These are phyloP conservation scores for Lateolabrax maculatus DNA, from an alignment of 2,797 vertebrate genomes.

Conservation along the genomic window DNA sequence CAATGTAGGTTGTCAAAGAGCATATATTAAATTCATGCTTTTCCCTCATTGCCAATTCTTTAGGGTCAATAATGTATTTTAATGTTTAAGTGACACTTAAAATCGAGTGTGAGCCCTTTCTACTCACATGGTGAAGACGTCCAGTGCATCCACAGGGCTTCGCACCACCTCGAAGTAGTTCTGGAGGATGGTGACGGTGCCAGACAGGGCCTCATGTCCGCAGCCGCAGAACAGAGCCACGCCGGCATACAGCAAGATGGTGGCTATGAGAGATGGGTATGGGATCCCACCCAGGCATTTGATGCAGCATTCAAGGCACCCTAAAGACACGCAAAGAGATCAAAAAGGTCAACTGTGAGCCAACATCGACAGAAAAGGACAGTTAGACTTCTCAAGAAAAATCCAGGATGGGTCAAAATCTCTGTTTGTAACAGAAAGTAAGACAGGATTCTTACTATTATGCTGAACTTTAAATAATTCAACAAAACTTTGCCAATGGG, in stretches of 20 bases:
- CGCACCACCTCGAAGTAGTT: slow-evolving; percentile 98
- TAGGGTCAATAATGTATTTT: neutral
- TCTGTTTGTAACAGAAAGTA: neutral
- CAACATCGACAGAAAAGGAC: neutral
- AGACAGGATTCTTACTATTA: neutral
- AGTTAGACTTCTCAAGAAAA: neutral
- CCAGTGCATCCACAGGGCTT: slow-evolving; percentile 92
- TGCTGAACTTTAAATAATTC: slow-evolving; percentile 44
- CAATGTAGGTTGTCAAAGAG: neutral
- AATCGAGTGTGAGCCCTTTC: neutral
- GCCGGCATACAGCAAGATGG: slow-evolving; percentile 96
- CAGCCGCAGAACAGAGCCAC: slow-evolving; percentile 98
- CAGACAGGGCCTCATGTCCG: slow-evolving; percentile 96
- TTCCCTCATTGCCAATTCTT: neutral
- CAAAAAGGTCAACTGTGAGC: neutral
- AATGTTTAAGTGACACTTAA: neutral
- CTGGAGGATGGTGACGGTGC: slow-evolving; percentile 97
- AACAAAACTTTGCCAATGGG: slow-evolving; percentile 16
- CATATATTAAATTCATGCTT: neutral
- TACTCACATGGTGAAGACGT: slow-evolving; percentile 98
- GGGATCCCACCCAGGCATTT: slow-evolving; percentile 98
- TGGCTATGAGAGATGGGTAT: slow-evolving; percentile 96
- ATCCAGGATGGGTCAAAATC: neutral
- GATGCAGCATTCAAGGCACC: slow-evolving; percentile 98
- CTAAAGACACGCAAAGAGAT: slow-evolving; percentile 72